A percentile compares a stretch with the other conserved stretches of the same genome.
Evolutionary conservation across 2,888 invertebrate genomes (phyloP).

Genomic region (Athalia rosae): DNA sequence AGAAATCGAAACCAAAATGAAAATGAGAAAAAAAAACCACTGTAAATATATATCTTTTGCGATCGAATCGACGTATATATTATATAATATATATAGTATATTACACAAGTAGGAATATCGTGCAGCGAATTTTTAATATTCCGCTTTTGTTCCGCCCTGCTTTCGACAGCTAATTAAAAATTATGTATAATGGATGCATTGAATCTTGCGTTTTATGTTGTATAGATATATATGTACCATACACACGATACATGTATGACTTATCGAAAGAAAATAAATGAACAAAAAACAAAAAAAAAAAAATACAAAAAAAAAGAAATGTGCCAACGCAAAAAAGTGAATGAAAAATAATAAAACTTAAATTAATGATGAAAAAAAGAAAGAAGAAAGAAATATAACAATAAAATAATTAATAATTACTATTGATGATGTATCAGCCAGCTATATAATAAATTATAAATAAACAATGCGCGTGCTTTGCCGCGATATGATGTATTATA

Average conservation of each 20-base stretch:
- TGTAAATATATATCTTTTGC: slow-evolving; percentile 40
- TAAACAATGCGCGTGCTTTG: slow-evolving; percentile 6
- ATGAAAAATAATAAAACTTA: slow-evolving; percentile 8
- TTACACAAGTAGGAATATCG: slow-evolving; percentile 36
- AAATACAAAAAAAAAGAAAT: slow-evolving; percentile 2
- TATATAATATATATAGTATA: slow-evolving; percentile 15
- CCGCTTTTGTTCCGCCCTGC: slow-evolving; percentile 38
- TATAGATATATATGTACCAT: slow-evolving; percentile 24
- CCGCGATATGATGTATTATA: slow-evolving; percentile 3
- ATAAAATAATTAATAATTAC: slow-evolving; percentile 40
- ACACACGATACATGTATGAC: neutral
- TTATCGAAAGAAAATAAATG: slow-evolving; percentile 7
- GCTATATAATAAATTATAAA: neutral
- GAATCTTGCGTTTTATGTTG: slow-evolving; percentile 34
- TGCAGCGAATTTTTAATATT: slow-evolving; percentile 53
- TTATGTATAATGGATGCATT: slow-evolving; percentile 19
- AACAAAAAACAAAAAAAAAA: slow-evolving; percentile 20
- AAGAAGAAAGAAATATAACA: slow-evolving; percentile 23
- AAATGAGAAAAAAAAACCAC: slow-evolving; percentile 10
- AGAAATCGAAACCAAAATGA: neutral
- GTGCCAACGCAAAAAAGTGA: slow-evolving; percentile 11
- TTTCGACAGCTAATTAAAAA: slow-evolving; percentile 33
- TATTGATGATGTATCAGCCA: slow-evolving; percentile 29
- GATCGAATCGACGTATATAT: slow-evolving; percentile 39
- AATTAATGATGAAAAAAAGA: slow-evolving; percentile 41